A percentile compares a stretch with the other conserved stretches of the same genome.
These are phyloP conservation scores for Diachasmimorpha longicaudata DNA, from an alignment of 1,140 invertebrate genomes.

Conservation along the genomic window DNA sequence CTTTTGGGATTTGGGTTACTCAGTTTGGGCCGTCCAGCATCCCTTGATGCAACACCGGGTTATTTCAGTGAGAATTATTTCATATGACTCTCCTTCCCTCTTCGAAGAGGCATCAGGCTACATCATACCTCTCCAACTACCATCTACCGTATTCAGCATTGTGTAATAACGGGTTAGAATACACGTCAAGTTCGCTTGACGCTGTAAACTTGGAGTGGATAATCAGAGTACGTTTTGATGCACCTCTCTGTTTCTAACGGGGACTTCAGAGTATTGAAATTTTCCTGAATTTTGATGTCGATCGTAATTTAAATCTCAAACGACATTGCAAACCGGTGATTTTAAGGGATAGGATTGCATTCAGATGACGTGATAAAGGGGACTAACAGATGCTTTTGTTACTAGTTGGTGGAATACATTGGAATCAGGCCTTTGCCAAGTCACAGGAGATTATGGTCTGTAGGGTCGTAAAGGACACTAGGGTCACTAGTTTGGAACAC, in stretches of 20 bases:
- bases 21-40: not conserved
- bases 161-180: constrained; percentile 2
- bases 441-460: no score
- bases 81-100: not conserved
- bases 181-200: not conserved
- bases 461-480: no score
- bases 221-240: not conserved
- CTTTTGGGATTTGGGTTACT: not conserved
- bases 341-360: not conserved
- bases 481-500: no score
- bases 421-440: no score
- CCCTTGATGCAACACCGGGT: not conserved
- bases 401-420: not conserved
- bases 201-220: not conserved
- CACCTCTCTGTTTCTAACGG: not conserved
- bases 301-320: not conserved
- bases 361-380: not conserved
- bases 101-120: not conserved
- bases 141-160: not conserved
- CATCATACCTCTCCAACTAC: not conserved
- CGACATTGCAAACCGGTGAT: not conserved
- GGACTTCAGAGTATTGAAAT: not conserved
- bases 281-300: not conserved
- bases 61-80: not conserved
- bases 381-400: not conserved